Evolutionary conservation across 1,140 invertebrate genomes (phyloP).

Genomic region (Drosophila dunni): DNA sequence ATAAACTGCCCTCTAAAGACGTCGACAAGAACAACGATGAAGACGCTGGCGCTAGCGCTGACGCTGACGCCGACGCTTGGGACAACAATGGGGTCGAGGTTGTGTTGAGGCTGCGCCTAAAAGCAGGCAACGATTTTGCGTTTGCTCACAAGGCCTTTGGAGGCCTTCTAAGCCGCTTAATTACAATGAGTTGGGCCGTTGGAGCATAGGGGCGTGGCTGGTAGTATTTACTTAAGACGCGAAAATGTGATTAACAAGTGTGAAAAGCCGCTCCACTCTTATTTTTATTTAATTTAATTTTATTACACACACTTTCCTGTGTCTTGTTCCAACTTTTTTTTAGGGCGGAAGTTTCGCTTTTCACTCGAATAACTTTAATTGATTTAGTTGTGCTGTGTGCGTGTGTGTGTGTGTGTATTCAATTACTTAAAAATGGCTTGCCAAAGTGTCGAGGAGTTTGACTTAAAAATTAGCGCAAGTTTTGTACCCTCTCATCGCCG

Average conservation of each 20-base stretch:
- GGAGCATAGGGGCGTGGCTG: constrained; percentile 46
- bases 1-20: constrained; percentile 79
- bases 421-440: constrained; percentile 66
- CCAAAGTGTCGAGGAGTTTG: constrained; percentile 59
- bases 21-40: neutral
- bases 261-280: constrained; percentile 70
- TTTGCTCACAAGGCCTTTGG: constrained; percentile 49
- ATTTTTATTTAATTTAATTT: constrained; percentile 51
- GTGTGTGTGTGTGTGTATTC: constrained; percentile 23
- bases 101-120: constrained; percentile 67
- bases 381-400: constrained; percentile 62
- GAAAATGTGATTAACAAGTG: constrained; percentile 83
- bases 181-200: constrained; percentile 69
- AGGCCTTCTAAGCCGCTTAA: constrained; percentile 75
- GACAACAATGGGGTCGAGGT: constrained; percentile 56
- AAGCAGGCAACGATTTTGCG: constrained; percentile 69
- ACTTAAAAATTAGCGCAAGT: constrained; percentile 48
- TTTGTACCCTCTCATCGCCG: constrained; percentile 13
- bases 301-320: constrained; percentile 30
- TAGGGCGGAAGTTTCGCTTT: constrained; percentile 63
- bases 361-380: constrained; percentile 78
- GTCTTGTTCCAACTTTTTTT: constrained; percentile 43
- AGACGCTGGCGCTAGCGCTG: too few species aligned
- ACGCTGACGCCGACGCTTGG: constrained; percentile 25
- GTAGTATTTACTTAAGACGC: constrained; percentile 77